Base-by-base conservation (phyloP, 1,140 invertebrate genomes). In the Drosophila repleta region DNA sequence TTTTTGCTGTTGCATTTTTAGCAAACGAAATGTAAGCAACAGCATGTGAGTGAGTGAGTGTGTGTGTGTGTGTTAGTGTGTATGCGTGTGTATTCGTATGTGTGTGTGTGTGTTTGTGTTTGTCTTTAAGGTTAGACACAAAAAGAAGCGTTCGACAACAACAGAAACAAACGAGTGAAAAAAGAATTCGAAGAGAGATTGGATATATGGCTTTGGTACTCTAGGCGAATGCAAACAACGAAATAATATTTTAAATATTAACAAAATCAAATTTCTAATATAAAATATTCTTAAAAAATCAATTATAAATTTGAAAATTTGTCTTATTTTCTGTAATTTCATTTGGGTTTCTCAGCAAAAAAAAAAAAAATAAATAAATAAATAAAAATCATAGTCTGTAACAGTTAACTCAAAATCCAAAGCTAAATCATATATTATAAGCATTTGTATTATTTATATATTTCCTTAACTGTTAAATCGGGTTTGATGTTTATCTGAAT, bases 1-100 rank as follows among this genome's bases (percentile, higher is more conserved):
- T 83, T 88, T 88, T 83, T 88, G 65, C 78, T 60, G 64, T 73
- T 87, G 82, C 83, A 87, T 87, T 87, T 87, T 87, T 78, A 88
- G 83, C 79, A 69, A 88, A 76, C 63, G 61, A 78, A 37, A 43
- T 71, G 21, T 37, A 37, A 46, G 35, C 32, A 52, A 52, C 29
- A 63, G 24, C 10, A 10, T 35, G 43, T 48, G 49, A 48, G 32
- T 43, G 32, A 24, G 53, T 53, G 43, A 62, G 55, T 26, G 56
- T 56, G 52, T 57, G 41, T 24, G 43, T 43, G 45, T 51, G 35
- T 13, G 41, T n/a, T n/a, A 29, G 48, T 17, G 32, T 43, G 24
- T 39, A 35, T 35, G 51, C 52, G 41, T 48, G 58, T 43, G 32
- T 11, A 5, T 17, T 24, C 39, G 24, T 52, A 35, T 35, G 51